phyloP scores from a whole-genome alignment of 64 coral and sea anemone genomes.

The Montipora cactus region DNA sequence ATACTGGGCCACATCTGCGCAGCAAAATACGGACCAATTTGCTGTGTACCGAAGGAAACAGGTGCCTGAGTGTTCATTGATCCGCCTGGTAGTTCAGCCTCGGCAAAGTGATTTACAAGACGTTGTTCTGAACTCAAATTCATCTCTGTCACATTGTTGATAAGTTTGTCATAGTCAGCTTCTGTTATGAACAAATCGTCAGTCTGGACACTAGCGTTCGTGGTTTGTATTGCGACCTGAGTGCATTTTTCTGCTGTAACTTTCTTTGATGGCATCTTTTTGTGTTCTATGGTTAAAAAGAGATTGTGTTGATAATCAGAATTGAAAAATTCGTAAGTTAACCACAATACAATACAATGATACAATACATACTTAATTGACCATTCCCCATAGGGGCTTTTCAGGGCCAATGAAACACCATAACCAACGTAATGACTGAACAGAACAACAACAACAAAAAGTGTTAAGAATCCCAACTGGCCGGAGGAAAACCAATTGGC shows the following conservation, averaged over 20 bases:
- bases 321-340: too few species aligned
- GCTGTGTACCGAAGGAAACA: constrained; percentile 14
- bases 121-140: constrained; percentile 13
- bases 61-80: not conserved
- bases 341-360: too few species aligned
- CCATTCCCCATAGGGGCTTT: too few species aligned
- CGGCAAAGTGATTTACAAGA: constrained; percentile 12
- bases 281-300: constrained; percentile 1
- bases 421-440: too few species aligned
- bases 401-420: too few species aligned
- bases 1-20: constrained; percentile 17
- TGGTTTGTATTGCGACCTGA: not conserved
- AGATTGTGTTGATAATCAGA: not conserved
- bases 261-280: not conserved
- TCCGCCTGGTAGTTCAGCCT: not conserved
- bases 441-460: too few species aligned
- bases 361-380: too few species aligned
- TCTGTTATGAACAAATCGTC: not conserved
- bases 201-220: constrained; percentile 19
- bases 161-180: constrained; percentile 21
- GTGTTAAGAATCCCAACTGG: too few species aligned
- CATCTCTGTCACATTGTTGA: constrained; percentile 6
- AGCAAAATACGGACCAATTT: constrained; percentile 36
- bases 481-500: too few species aligned
- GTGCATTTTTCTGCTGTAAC: constrained; percentile 3